Base-by-base conservation (phyloP, 1,140 invertebrate genomes). In the Polypedilum vanderplanki region DNA sequence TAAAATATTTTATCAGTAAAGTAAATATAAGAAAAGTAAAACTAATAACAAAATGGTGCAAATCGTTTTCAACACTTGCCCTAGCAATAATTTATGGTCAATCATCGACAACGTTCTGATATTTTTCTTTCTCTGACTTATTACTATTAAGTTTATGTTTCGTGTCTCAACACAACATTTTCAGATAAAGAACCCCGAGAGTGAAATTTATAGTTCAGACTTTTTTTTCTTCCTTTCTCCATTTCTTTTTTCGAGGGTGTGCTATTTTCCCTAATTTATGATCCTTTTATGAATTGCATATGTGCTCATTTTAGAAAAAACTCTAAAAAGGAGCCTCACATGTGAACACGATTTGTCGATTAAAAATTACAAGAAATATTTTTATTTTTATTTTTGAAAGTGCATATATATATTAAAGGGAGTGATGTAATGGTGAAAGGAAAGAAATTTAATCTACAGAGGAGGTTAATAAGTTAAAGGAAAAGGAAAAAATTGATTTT, bases 281-380 rank as follows among this genome's bases (percentile, higher is more conserved):
- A 70, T 70, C 65, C 8, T 70, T 70, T 70, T 70, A 70, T 70
- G 17, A 70, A 70, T 70, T 70, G 65, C 17, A 70, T 70, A 70
- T 70, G 65, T 57, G 46, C 46, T 57, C 46, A 57, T 12, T 57
- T 57, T 57, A 57, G 12, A 57, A 12, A 57, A 57, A n/a, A 15
- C n/a, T n/a, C n/a, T n/a, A 57, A 57, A 57, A 57, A 57, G n/a
- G n/a, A 57, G n/a, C 15, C 46, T n/a, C 46, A 46, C 46, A 57
- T 57, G 46, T 57, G 46, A 57, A 57, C 46, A 57, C 46, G 46
- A 57, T 57, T 57, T 57, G 46, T 57, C 46, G 46, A 57, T 57
- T 57, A 57, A 57, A 57, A 57, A n/a, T 57, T 57, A 57, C 46
- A 57, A 57, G 46, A 57, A 15, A 57, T 3, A 46, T 46, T 8